Percentiles rank a stretch among this genome's conserved stretches.
phyloP scores from a whole-genome alignment of 2,113 vertebrate species.

The Callospermophilus lateralis region DNA sequence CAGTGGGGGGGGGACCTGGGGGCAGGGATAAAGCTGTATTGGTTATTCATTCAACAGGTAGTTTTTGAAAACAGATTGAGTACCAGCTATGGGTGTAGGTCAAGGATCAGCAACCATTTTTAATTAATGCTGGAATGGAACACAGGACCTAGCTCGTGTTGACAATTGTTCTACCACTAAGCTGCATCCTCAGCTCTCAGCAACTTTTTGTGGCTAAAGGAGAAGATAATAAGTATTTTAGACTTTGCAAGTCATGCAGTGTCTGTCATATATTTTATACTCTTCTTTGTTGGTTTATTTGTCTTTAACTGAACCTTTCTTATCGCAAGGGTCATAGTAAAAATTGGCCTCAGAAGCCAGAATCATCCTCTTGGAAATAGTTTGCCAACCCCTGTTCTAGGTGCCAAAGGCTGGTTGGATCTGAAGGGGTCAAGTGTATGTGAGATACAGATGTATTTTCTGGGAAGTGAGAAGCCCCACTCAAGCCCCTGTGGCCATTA shows the following conservation, averaged over 20 bases:
- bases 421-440: neutral
- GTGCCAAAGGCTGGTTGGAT: neutral
- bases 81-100: neutral
- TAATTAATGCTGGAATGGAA: neutral
- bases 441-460: too few species aligned
- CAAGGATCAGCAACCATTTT: neutral
- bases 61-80: constrained; percentile 1
- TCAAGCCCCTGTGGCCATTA: too few species aligned
- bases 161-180: neutral
- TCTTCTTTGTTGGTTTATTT: neutral
- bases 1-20: too few species aligned
- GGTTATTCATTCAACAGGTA: neutral
- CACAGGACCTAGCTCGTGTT: neutral
- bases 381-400: neutral
- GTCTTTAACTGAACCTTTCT: neutral
- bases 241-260: neutral
- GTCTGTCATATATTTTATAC: neutral
- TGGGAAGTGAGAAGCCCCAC: neutral
- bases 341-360: neutral
- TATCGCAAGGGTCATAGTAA: neutral
- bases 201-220: neutral
- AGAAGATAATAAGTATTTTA: neutral
- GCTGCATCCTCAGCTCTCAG: neutral
- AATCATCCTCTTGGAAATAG: neutral
- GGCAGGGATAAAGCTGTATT: neutral